A percentile compares a stretch with the other conserved stretches of the same genome.
phyloP scores from a whole-genome alignment of 2,888 invertebrate genomes.

The Pheosia tremula region DNA sequence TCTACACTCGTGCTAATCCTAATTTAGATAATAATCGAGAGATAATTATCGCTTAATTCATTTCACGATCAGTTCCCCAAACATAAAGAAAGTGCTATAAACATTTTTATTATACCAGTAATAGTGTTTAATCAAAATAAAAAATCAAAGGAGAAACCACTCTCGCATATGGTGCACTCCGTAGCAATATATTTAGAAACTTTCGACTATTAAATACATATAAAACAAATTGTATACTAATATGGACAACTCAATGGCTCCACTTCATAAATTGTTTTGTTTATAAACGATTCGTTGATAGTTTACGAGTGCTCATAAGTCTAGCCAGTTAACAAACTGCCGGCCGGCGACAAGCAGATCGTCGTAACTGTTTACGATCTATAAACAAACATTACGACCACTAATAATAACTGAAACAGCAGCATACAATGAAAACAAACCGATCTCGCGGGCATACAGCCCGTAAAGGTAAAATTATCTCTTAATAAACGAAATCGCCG shows the following conservation, averaged over 20 bases:
- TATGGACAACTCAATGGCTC: constrained; percentile 43
- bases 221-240: constrained; percentile 41
- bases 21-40: too few species aligned
- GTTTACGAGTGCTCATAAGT: constrained; percentile 72
- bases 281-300: constrained; percentile 74
- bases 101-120: too few species aligned
- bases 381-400: constrained; percentile 81
- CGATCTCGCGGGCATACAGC: constrained; percentile 65
- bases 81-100: too few species aligned
- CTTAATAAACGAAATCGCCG: constrained; percentile 77
- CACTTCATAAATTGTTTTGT: constrained; percentile 66
- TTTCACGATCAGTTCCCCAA: too few species aligned
- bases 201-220: constrained; percentile 19
- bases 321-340: constrained; percentile 77
- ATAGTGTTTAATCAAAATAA: too few species aligned
- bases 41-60: too few species aligned
- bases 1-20: too few species aligned
- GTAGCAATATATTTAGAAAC: not conserved
- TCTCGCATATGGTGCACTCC: too few species aligned
- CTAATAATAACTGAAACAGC: constrained; percentile 83
- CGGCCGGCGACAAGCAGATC: constrained; percentile 76
- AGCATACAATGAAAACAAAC: constrained; percentile 79
- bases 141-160: too few species aligned
- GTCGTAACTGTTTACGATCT: constrained; percentile 78
- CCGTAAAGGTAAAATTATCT: constrained; percentile 83